Evolutionary conservation across 2,113 vertebrate genomes (phyloP), one percentile per base, ranked within the genome.

Genomic region (Promerops cafer): DNA sequence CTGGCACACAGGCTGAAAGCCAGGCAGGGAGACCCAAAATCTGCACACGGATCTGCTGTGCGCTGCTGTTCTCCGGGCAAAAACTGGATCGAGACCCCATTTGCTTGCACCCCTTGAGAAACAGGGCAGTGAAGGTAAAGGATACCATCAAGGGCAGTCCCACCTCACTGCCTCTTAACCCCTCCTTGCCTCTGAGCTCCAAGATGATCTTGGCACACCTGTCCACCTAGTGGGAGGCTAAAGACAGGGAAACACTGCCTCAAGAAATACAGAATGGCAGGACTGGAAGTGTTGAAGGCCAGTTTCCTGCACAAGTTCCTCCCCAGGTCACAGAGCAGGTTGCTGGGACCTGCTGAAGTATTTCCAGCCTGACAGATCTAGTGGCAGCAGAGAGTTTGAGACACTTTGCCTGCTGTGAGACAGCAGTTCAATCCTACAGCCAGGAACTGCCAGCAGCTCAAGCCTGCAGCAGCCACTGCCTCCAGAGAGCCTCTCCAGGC

Each of bases 391-490:
- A 9, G 37, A 54, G 37, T 70, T 47, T 89, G 76, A 70, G 45
- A 64, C 37, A n/a, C 52, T 77, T 80, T 65, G 31, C 72, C 87
- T 66, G 86, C 96, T 81, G 88, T 89, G 92, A 96, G 88, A 94
- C 94, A 94, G 93, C 92, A 96, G 61, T 79, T 97, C 86, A 87
- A 47, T 84, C 66, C 80, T 63, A 90, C 80, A 90, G 80, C 61
- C 61, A 78, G 54, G 42, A 93, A 81, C 76, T 2, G 35, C 88
- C 75, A 57, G 71, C 61, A 12, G 80, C 80, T 95, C 1, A 0
- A 94, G 90, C 64, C 93, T 93, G 92, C 90, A 63, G 90, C 93
- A 90, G 83, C 69, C 59, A 45, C 82, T 24, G 24, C 74, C 68
- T 87, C 83, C 5, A 0, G 54, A 84, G 45, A 52, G 35, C 19